Percentiles rank a stretch among this genome's conserved stretches.
Conservation (phyloP, 2,797 vertebrate species). For the Garrulus glandarius region DNA sequence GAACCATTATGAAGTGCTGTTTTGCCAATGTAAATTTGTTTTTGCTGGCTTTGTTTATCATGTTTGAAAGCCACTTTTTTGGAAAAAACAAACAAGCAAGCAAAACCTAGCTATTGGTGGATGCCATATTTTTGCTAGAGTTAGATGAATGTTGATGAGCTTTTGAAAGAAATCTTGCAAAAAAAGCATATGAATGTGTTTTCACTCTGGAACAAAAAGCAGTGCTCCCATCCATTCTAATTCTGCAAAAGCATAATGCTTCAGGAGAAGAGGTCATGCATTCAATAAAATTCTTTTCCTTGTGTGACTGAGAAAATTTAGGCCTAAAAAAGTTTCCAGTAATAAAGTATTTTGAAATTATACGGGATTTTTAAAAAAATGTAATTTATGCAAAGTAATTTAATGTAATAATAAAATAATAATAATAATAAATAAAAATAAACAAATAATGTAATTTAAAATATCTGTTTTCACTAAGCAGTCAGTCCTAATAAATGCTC, state of each 20-base stretch:
- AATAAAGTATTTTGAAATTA: neutral
- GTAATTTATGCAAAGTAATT: too few relatives aligned
- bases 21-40: constrained; percentile 41
- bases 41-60: constrained; percentile 7
- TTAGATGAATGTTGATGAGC: neutral
- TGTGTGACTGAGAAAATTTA: neutral
- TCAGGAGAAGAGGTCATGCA: neutral
- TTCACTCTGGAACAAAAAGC: neutral
- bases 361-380: neutral
- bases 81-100: neutral
- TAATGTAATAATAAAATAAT: too few relatives aligned
- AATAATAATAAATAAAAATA: too few relatives aligned
- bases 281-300: neutral
- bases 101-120: neutral
- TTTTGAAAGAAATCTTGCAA: neutral
- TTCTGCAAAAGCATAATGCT: neutral
- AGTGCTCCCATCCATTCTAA: neutral
- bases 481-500: neutral
- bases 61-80: neutral
- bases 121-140: constrained; percentile 2
- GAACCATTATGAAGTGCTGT: neutral
- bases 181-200: neutral
- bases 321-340: neutral
- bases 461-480: neutral
- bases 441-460: neutral